Conservation (phyloP, 2,113 vertebrate species). For the Dolichallabes microphthalmus region DNA sequence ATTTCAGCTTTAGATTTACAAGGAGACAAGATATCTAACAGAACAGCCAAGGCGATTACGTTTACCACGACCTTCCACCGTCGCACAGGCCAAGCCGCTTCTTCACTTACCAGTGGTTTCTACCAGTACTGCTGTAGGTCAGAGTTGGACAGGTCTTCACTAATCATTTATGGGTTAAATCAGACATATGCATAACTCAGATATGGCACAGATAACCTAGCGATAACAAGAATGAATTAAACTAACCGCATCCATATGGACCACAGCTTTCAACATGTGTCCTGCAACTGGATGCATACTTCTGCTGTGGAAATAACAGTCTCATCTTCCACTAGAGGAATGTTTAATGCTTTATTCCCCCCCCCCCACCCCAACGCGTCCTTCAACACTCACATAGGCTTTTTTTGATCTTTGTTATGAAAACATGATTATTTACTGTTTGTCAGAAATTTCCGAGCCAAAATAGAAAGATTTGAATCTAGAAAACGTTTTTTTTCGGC, state of each 20-base stretch:
- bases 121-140: constrained; percentile 16
- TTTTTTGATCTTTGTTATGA: constrained; percentile 7
- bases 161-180: constrained; percentile 55
- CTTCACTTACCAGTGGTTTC: neutral
- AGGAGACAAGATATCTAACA: neutral
- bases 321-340: constrained; percentile 21
- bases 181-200: constrained; percentile 15
- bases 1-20: neutral
- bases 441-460: neutral
- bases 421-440: neutral
- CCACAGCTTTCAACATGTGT: constrained; percentile 38
- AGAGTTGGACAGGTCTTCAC: constrained; percentile 36
- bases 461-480: neutral
- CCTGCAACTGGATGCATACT: constrained; percentile 32
- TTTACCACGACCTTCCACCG: neutral
- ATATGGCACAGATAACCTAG: constrained; percentile 53
- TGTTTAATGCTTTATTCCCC: neutral
- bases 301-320: constrained; percentile 20
- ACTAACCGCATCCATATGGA: constrained; percentile 64
- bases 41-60: neutral
- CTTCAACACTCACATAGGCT: neutral
- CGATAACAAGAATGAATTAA: constrained; percentile 44
- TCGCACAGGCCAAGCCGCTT: neutral
- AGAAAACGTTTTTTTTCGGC: neutral
- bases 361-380: neutral